Evolutionary conservation across 2,113 vertebrate species (phyloP).

Genomic region (Salvelinus alpinus): DNA sequence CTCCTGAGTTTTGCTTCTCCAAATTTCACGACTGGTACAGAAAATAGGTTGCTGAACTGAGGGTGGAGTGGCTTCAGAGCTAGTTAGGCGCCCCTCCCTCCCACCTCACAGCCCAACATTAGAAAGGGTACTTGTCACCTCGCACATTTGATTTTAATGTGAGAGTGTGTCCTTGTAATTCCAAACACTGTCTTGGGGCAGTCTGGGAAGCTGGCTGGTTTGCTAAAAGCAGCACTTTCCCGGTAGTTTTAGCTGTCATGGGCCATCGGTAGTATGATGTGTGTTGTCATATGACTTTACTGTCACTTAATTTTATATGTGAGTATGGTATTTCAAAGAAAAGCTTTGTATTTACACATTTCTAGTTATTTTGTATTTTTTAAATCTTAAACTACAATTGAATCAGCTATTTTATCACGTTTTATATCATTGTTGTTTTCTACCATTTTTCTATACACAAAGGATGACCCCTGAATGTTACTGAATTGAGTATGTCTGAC

Average conservation of each 20-base stretch:
- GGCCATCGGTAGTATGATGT: conserved; percentile 45
- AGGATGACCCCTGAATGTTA: conserved; percentile 9
- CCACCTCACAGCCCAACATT: not conserved
- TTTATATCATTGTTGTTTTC: not conserved
- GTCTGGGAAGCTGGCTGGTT: conserved; percentile 37
- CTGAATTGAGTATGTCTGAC: not conserved
- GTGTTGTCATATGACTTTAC: conserved; percentile 33
- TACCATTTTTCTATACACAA: conserved; percentile 8
- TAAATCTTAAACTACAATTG: not conserved
- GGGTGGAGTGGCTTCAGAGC: conserved; percentile 79
- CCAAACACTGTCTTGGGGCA: conserved; percentile 6
- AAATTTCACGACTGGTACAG: conserved; percentile 86
- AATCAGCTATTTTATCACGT: not conserved
- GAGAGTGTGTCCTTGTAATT: conserved; percentile 15
- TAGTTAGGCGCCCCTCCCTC: conserved; percentile 37
- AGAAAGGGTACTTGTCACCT: conserved; percentile 10
- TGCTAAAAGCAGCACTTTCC: conserved; percentile 27
- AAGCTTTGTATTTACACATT: too few relatives aligned
- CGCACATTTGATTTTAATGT: conserved; percentile 31
- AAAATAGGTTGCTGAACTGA: conserved; percentile 79
- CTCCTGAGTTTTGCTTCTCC: conserved; percentile 82
- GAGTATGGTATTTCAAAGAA: conserved; percentile 1
- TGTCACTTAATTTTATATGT: not conserved
- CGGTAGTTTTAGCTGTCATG: conserved; percentile 58
- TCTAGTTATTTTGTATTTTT: conserved; percentile 13